Evolutionary conservation across 2,113 vertebrate genomes (phyloP).

Genomic region (Myotis lucifugus): DNA sequence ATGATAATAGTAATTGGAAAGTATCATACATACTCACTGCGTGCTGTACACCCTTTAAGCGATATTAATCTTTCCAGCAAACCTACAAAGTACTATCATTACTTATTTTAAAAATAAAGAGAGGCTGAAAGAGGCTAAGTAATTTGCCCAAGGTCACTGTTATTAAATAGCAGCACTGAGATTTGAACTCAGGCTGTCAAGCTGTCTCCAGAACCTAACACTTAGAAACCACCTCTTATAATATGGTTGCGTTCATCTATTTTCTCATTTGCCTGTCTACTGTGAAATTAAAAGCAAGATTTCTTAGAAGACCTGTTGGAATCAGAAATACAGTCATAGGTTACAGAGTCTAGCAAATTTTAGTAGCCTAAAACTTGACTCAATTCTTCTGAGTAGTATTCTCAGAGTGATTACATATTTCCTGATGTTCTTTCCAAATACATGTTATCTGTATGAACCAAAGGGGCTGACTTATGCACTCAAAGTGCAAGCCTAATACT

Average conservation of each 20-base stretch:
- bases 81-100: neutral
- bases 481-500: neutral
- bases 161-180: neutral
- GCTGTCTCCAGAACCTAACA: neutral
- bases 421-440: neutral
- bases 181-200: neutral
- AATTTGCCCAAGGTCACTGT: neutral
- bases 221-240: neutral
- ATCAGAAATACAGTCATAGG: neutral
- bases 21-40: neutral
- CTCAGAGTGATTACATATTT: neutral
- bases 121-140: neutral
- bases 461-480: neutral
- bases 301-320: neutral
- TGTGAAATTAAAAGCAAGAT: neutral
- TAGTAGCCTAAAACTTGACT: neutral
- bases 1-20: neutral
- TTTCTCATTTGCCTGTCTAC: neutral
- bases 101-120: slow-evolving; percentile 20
- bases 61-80: neutral
- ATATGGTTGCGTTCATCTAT: neutral
- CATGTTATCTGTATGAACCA: neutral
- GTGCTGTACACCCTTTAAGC: neutral
- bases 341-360: neutral
- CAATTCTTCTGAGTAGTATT: neutral